Base-by-base conservation (phyloP, 2,797 vertebrate genomes). In the Neosilurus hyrtlii region DNA sequence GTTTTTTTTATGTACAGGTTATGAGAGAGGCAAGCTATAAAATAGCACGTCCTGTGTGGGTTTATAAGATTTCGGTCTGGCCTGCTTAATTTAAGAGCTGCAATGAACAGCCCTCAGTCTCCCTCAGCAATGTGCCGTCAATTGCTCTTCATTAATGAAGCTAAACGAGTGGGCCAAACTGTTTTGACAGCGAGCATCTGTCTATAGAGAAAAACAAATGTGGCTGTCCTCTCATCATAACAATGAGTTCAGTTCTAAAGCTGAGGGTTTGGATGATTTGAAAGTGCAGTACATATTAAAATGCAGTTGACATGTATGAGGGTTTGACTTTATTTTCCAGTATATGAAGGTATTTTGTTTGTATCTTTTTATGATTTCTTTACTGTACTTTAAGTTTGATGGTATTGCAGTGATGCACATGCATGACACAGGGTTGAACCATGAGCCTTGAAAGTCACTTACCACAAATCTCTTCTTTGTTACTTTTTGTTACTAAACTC, bases 151-250 rank as follows among this genome's bases (percentile, higher is more conserved):
- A 3, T 88, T 93, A 95, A 94, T 93, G 88, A 91, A 94, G 93
- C 92, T 88, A 85, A 91, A 94, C 67, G 91, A 92, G 90, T 73
- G 71, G 72, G 49, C 90, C 88, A 86, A 92, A 93, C 92, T 88
- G 86, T 90, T 90, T 54, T 91, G 93, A 93, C 92, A 93, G 93
- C 89, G 0, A 56, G 87, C 92, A 92, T 94, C 93, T 94, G 93
- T 93, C 92, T 90, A 89, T 80, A 62, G 35, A 67, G 73, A n/a
- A 74, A 56, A 65, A 68, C 61, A 24, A 67, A 68, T 35, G 61
- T 20, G 61, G 56, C 66, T 73, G 80, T 73, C 70, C 49, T 63
- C 70, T 54, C 49, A 6, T 82, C 80, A 77, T 59, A 76, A 67
- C 37, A 61, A 51, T 51, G 52, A 68, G 68, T 43, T 79, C 26